Conservation (phyloP, 2,113 vertebrate genomes). For the Setophaga coronata region DNA sequence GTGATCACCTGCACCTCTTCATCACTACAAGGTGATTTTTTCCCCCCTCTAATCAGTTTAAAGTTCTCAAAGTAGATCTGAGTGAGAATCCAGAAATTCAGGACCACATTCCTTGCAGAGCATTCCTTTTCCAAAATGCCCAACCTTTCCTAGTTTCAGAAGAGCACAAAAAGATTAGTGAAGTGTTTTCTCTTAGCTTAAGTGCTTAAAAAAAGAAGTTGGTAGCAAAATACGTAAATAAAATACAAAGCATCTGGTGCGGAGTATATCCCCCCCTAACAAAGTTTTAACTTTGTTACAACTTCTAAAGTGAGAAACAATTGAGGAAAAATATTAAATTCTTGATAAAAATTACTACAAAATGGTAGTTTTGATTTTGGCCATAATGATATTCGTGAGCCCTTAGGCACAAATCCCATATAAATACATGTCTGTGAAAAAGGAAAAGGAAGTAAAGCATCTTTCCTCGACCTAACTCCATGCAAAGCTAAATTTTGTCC, state of each 20-base stretch:
- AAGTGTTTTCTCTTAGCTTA: not conserved
- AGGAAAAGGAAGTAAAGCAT: not conserved
- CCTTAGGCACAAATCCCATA: not conserved
- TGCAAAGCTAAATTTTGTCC: not conserved
- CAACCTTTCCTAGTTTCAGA: not conserved
- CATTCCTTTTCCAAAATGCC: not conserved
- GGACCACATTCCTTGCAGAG: not conserved
- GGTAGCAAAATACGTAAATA: not conserved
- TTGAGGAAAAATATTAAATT: not conserved
- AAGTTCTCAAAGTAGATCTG: not conserved
- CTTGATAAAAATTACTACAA: not conserved
- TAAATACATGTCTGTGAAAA: not conserved
- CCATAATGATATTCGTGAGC: not conserved
- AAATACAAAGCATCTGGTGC: not conserved
- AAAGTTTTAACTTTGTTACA: not conserved
- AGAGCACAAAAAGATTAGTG: not conserved
- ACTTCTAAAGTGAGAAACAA: not conserved
- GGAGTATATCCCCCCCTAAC: not conserved
- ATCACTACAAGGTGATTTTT: not conserved
- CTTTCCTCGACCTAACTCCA: not conserved
- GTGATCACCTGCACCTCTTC: not conserved
- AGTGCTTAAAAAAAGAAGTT: not conserved
- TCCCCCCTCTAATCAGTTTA: accelerated
- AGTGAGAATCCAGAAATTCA: not conserved
- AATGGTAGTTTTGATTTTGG: not conserved